Conservation (phyloP, 2,888 invertebrate genomes). For the Euzetes globulus region DNA sequence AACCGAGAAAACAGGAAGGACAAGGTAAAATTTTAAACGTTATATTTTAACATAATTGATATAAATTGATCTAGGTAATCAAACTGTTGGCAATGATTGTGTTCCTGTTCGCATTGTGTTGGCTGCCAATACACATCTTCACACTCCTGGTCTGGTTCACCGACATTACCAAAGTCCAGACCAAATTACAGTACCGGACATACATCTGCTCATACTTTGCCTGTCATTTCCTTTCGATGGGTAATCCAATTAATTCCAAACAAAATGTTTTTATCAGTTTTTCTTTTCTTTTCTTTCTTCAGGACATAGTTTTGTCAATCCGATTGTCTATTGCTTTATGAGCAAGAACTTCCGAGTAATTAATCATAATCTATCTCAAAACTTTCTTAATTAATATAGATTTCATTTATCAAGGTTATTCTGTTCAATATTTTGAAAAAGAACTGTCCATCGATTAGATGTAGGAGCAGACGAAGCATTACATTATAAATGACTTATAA, state of each 20-base stretch:
- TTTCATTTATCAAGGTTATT: too few species aligned
- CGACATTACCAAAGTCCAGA: not conserved
- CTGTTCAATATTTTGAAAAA: too few species aligned
- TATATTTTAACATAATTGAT: not conserved
- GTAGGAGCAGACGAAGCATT: too few species aligned
- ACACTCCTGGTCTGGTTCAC: conserved; percentile 17
- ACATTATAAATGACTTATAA: too few species aligned
- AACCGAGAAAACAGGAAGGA: not conserved
- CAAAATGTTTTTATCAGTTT: not conserved
- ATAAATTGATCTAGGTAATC: conserved; percentile 7
- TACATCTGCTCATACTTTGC: conserved; percentile 10
- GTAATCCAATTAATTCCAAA: not conserved
- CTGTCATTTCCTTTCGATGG: conserved; percentile 20
- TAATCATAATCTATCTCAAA: not conserved
- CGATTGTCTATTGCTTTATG: conserved; percentile 27
- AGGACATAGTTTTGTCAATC: conserved; percentile 20
- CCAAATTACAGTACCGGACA: conserved; percentile 5
- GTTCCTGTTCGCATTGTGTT: conserved; percentile 8
- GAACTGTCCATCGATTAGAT: too few species aligned
- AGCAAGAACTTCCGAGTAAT: conserved; percentile 27
- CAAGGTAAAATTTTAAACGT: not conserved
- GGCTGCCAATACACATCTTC: conserved; percentile 23
- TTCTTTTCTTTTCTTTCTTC: too few species aligned
- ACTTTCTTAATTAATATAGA: too few species aligned
- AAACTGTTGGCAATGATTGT: conserved; percentile 25